A percentile compares a stretch with the other conserved stretches of the same genome.
Conservation (phyloP, 64 coral and sea anemone genomes). For the Montipora efflorescens region DNA sequence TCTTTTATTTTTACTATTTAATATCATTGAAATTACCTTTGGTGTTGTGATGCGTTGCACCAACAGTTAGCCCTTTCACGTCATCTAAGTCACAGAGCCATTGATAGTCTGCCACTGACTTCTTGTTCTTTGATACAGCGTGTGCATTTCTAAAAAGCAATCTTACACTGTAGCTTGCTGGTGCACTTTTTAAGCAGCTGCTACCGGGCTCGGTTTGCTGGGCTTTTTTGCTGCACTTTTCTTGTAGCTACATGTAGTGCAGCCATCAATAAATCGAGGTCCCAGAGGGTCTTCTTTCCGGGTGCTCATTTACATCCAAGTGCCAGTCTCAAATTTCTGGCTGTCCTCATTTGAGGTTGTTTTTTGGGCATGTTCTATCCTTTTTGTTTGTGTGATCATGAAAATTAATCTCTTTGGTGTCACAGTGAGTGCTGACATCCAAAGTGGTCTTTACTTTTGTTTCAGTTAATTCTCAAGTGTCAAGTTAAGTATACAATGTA, state of each 20-base stretch:
- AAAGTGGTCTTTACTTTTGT: no score
- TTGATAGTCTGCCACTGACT: background rate
- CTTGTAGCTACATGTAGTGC: background rate
- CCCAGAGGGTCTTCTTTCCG: no score
- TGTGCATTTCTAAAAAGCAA: slow-evolving; percentile 31
- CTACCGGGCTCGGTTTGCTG: slow-evolving; percentile 11
- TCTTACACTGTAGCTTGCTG: background rate
- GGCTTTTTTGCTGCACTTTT: slow-evolving; percentile 16
- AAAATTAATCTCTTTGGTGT: no score
- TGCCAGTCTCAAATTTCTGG: no score
- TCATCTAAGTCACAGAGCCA: slow-evolving; percentile 14
- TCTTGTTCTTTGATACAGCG: slow-evolving; percentile 15
- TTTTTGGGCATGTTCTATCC: no score
- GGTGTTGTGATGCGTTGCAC: no score
- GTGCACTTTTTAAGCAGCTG: slow-evolving; percentile 6
- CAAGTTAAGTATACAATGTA: no score
- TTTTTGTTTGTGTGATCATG: no score
- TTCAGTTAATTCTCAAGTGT: no score
- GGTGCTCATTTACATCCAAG: no score
- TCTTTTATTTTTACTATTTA: background rate
- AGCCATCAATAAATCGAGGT: slow-evolving; percentile 1
- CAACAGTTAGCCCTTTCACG: background rate
- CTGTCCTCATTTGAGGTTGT: no score
- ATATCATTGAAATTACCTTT: background rate
- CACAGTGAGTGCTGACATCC: no score